Evolutionary conservation across 2,113 vertebrate species (phyloP).

Genomic region (Phalacrocorax pelagicus): DNA sequence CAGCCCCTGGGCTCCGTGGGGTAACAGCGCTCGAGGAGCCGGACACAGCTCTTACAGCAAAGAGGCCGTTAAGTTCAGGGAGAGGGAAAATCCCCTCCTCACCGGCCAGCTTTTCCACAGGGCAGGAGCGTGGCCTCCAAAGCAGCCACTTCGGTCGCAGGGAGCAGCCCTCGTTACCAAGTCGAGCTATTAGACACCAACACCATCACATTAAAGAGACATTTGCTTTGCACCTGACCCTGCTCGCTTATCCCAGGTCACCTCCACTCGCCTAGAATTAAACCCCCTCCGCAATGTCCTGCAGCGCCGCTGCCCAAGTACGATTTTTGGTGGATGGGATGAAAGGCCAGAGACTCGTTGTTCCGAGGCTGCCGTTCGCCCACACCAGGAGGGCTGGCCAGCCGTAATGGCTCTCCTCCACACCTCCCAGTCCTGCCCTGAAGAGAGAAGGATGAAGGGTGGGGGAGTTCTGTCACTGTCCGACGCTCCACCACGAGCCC

Average conservation of each 20-base stretch:
- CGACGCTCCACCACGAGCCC: not conserved
- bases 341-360: not conserved
- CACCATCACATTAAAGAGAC: not conserved
- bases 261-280: not conserved
- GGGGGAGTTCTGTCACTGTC: not conserved
- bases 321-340: not conserved
- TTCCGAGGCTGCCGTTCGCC: not conserved
- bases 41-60: not conserved
- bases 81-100: not conserved
- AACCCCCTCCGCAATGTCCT: no score
- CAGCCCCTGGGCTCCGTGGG: not conserved
- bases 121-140: no score
- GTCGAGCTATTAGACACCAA: no score
- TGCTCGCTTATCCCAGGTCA: not conserved
- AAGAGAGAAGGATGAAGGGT: no score
- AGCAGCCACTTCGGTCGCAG: not conserved
- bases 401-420: no score
- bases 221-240: not conserved
- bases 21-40: not conserved
- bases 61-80: not conserved
- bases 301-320: not conserved
- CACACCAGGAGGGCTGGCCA: not conserved
- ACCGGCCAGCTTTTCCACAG: not conserved
- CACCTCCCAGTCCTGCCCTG: not conserved
- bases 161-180: not conserved